Percentiles rank a stretch among this genome's conserved stretches.
Conservation (phyloP, 2,888 invertebrate species). For the Escarpia spicata region DNA sequence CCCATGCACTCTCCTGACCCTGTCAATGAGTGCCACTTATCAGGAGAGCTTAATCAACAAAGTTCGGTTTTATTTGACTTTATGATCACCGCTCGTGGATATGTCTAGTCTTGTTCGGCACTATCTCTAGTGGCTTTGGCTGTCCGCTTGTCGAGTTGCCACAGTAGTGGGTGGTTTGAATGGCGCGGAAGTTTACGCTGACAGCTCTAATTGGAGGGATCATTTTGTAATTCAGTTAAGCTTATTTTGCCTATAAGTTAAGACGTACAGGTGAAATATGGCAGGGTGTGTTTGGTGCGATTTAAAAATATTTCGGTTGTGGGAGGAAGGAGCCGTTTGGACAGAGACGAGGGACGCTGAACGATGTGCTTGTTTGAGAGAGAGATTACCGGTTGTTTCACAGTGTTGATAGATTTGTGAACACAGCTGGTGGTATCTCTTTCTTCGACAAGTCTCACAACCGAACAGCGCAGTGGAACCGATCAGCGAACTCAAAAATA, state of each 20-base stretch:
- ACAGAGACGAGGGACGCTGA: background rate
- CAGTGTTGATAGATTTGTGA: slow-evolving; percentile 50
- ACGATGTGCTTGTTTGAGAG: background rate
- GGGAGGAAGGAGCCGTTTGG: background rate
- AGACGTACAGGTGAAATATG: background rate
- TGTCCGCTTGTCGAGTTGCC: background rate
- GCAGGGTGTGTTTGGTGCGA: background rate
- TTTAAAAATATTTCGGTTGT: background rate
- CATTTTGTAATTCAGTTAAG: background rate
- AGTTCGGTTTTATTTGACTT: slow-evolving; percentile 2
- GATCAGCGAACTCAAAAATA: background rate
- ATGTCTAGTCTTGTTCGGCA: background rate
- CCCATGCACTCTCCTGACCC: background rate
- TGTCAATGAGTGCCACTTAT: background rate
- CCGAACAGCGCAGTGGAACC: background rate
- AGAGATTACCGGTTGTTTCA: slow-evolving; percentile 27
- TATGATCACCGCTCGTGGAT: background rate
- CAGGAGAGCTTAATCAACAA: background rate
- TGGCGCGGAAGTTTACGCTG: background rate
- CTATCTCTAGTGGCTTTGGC: background rate
- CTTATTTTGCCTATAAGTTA: background rate
- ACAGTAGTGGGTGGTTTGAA: background rate
- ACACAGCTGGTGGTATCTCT: slow-evolving; percentile 67
- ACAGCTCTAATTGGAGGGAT: background rate
- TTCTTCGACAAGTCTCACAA: slow-evolving; percentile 35